Conservation (phyloP, 2,888 invertebrate species). For the Nemotelus pantherinus region DNA sequence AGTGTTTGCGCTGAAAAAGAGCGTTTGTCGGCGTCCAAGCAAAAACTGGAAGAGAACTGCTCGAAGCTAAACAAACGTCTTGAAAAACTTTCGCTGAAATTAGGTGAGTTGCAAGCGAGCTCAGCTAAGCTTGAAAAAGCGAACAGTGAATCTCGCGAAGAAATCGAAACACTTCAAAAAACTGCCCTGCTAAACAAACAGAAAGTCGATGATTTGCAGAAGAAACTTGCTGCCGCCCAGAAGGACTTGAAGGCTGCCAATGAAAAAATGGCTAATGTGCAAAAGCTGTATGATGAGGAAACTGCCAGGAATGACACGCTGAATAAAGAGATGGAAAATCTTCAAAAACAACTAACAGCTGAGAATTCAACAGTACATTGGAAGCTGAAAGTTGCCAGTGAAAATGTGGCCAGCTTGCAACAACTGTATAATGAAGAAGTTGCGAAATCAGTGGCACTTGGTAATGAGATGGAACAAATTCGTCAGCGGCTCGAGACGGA, state of each 20-base stretch:
- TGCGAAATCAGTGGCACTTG: background rate
- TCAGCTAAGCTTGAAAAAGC: slow-evolving; percentile 53
- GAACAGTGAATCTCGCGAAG: slow-evolving; percentile 12
- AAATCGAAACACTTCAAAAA: slow-evolving; percentile 36
- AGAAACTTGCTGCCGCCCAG: background rate
- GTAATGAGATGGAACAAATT: background rate
- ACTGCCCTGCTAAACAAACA: background rate
- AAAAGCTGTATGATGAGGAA: background rate
- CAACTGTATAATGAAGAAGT: slow-evolving; percentile 24
- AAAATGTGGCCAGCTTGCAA: slow-evolving; percentile 17
- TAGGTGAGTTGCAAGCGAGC: slow-evolving; percentile 56
- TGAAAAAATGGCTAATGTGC: slow-evolving; percentile 11
- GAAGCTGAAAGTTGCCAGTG: slow-evolving; percentile 1
- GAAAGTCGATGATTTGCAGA: slow-evolving; percentile 10
- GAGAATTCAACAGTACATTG: background rate
- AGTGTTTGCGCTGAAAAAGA: slow-evolving; percentile 27
- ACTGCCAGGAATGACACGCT: background rate
- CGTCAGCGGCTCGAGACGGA: background rate
- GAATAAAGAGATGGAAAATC: background rate
- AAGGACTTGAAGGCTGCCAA: slow-evolving; percentile 19
- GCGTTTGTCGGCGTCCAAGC: slow-evolving; percentile 4
- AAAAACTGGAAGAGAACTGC: slow-evolving; percentile 30
- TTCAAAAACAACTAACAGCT: background rate
- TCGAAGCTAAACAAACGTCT: slow-evolving; percentile 53
- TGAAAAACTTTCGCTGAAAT: slow-evolving; percentile 55